phyloP scores from a whole-genome alignment of 2,888 invertebrate species.

The Melikaiella ostensackeni region DNA sequence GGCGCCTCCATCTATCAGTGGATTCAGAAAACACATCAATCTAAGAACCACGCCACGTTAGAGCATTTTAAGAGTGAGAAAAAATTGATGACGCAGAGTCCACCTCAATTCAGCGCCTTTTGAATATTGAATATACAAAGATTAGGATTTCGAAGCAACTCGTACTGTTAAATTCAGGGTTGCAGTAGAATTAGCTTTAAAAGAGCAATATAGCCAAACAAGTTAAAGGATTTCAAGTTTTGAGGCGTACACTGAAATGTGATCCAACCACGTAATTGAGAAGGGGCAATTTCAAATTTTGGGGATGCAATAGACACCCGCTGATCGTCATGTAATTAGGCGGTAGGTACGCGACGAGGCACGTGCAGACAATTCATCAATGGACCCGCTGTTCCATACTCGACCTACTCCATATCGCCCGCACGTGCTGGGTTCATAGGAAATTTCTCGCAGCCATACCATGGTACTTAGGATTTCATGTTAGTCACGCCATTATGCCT shows the following conservation, averaged over 20 bases:
- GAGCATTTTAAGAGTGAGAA: constrained; percentile 67
- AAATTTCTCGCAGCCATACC: constrained; percentile 46
- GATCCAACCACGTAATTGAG: constrained; percentile 68
- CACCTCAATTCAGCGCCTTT: background rate
- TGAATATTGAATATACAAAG: background rate
- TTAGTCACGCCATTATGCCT: constrained; percentile 54
- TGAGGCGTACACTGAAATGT: constrained; percentile 6
- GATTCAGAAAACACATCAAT: constrained; percentile 72
- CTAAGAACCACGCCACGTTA: constrained; percentile 67
- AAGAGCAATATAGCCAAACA: constrained; percentile 43
- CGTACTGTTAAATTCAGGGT: background rate
- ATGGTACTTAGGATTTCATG: constrained; percentile 47
- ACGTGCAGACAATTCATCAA: constrained; percentile 77
- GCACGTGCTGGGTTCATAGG: constrained; percentile 57
- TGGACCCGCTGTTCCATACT: constrained; percentile 55
- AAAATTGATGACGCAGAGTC: constrained; percentile 43
- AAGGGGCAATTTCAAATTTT: constrained; percentile 71
- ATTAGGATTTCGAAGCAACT: background rate
- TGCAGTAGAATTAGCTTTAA: constrained; percentile 24
- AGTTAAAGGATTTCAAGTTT: constrained; percentile 6
- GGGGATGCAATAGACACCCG: constrained; percentile 68
- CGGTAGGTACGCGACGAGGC: constrained; percentile 69
- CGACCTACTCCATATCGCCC: constrained; percentile 52
- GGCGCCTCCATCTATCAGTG: constrained; percentile 73
- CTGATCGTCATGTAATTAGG: constrained; percentile 76